Conservation (phyloP, 2,888 invertebrate species). For the Agonopterix alstromeriana region DNA sequence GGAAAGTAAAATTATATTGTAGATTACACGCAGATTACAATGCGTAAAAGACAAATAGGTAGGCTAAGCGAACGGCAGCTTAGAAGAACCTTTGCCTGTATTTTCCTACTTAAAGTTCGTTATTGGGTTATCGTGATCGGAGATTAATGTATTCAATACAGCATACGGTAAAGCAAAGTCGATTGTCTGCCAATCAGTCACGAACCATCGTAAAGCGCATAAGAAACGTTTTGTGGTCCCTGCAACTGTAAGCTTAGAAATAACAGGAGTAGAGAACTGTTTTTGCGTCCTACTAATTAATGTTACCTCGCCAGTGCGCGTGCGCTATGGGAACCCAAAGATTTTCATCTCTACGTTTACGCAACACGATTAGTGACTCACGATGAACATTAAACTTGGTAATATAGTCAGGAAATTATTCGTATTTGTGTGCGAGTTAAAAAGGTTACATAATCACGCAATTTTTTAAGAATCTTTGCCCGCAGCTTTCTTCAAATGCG, state of each 20-base stretch:
- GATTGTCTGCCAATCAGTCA: conserved; percentile 26
- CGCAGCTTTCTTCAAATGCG: no score
- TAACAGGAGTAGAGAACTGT: conserved; percentile 9
- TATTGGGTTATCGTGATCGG: conserved; percentile 15
- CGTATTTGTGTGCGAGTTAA: no score
- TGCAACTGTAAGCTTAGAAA: conserved; percentile 8
- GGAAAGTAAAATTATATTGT: no score
- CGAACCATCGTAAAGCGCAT: conserved; percentile 15
- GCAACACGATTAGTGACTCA: conserved; percentile 9
- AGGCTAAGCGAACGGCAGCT: not conserved
- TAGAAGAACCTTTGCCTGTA: no score
- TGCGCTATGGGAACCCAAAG: conserved; percentile 12
- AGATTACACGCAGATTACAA: no score
- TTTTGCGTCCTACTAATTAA: conserved; percentile 17
- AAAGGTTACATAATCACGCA: no score
- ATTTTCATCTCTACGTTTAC: conserved; percentile 10
- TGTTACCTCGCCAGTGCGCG: conserved; percentile 5
- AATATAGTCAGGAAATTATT: conserved; percentile 1
- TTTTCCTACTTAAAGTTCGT: not conserved
- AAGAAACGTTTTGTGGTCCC: not conserved
- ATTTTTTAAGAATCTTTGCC: no score
- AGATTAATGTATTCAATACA: conserved; percentile 18
- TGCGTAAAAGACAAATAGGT: conserved; percentile 1
- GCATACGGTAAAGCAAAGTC: conserved; percentile 12
- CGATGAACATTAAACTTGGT: conserved; percentile 6